Evolutionary conservation across 92 coral and sea anemone species (phyloP), one percentile per base, ranked within the genome.

Genomic region (Actinernus sp.): DNA sequence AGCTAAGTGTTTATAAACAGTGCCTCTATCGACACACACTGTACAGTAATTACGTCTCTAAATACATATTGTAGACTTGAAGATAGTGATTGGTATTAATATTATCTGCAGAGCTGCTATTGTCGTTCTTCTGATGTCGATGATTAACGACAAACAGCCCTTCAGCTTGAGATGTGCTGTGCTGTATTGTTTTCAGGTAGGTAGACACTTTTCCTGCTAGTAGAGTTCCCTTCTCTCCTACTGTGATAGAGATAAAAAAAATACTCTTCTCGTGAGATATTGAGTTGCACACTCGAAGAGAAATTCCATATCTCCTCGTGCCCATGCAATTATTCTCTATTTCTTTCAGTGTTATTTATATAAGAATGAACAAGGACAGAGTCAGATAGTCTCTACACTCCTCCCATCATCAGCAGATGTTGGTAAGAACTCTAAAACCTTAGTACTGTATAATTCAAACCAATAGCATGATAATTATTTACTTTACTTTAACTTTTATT

Each of bases 141-240:
- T 94, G 98, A 94, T 94, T 9, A 94, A 94, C 45, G 98, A 94
- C 58, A 87, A 87, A 38, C 98, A 94, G 50, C 98, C 98, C 0
- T 81, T 82, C 60, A 81, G 79, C 46, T 78, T 94, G 22, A 63
- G 98, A 26, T 94, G 98, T 80, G 95, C 98, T 19, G 98, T 94
- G 5, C 86, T 94, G 11, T 94, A 94, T 51, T 94, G 98, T 61
- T 94, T 94, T 50, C 98, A 94, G 83, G 98, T 94, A 57, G 11
- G 91, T 56, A 11, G 4, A 8, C 10, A 8, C 31, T 28, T 36
- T 32, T 8, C 53, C 53, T 13, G 32, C 2, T 34, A n/a, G 18
- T 36, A 7, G 41, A 36, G 7, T 36, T 7, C 14, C 41, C 14
- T 7, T 36, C 14, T 36, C 41, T 7, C 14, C 41, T 36, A 7